Percentiles rank a stretch among this genome's conserved stretches.
phyloP scores from a whole-genome alignment of 2,888 invertebrate genomes.

The Drosophila nr. fundita region DNA sequence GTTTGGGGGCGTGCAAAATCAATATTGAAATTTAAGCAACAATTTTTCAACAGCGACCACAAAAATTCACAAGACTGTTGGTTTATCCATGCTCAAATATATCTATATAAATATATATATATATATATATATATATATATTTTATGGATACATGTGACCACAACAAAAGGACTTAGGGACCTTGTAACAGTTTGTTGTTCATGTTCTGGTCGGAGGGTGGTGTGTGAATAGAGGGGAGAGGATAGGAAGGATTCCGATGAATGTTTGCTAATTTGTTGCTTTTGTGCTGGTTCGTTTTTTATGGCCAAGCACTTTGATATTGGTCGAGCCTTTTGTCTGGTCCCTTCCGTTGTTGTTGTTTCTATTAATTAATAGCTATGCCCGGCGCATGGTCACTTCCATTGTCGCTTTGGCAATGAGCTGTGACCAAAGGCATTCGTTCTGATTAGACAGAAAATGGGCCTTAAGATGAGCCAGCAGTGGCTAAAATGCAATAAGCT shows the following conservation, averaged over 20 bases:
- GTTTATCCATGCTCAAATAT: neutral
- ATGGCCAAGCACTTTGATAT: slow-evolving; percentile 37
- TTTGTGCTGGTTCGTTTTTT: slow-evolving; percentile 50
- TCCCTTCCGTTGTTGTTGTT: slow-evolving; percentile 28
- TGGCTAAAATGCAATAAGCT: neutral
- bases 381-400: slow-evolving; percentile 46
- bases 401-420: slow-evolving; percentile 66
- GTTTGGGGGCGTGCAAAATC: slow-evolving; percentile 52
- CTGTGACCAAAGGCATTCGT: slow-evolving; percentile 59
- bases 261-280: slow-evolving; percentile 76
- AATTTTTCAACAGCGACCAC: slow-evolving; percentile 44
- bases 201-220: slow-evolving; percentile 16
- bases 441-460: slow-evolving; percentile 61
- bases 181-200: slow-evolving; percentile 69
- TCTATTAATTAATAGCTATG: slow-evolving; percentile 64
- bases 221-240: neutral
- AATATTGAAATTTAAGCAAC: slow-evolving; percentile 71
- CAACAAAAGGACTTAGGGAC: slow-evolving; percentile 67
- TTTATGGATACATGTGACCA: slow-evolving; percentile 32
- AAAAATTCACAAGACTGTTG: slow-evolving; percentile 12
- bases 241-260: slow-evolving; percentile 28
- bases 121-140: slow-evolving; percentile 4
- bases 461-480: slow-evolving; percentile 15
- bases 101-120: slow-evolving; percentile 5
- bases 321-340: slow-evolving; percentile 45